These are phyloP conservation scores for Holcopasites calliopsidis DNA, from an alignment of 1,140 invertebrate genomes.

Conservation along the genomic window DNA sequence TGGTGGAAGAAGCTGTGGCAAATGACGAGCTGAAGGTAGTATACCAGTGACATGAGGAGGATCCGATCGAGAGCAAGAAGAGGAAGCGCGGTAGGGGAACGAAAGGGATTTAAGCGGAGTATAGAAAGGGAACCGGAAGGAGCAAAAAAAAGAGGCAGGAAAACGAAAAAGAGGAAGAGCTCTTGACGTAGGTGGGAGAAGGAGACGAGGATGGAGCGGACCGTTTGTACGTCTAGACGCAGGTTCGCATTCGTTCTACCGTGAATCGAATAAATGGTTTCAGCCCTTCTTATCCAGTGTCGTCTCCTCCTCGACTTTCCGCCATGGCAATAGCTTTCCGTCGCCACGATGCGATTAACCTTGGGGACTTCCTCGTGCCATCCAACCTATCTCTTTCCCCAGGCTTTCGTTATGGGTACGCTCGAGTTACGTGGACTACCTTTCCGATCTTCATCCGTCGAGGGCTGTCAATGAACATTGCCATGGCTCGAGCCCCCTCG, in stretches of 20 bases:
- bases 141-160: neutral
- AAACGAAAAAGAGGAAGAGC: neutral
- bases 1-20: constrained; percentile 44
- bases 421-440: constrained; percentile 42
- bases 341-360: constrained; percentile 63
- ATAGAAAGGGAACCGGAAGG: neutral
- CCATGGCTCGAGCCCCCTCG: constrained; percentile 6
- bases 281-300: constrained; percentile 39
- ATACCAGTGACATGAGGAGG: constrained; percentile 6
- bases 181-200: constrained; percentile 6
- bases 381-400: neutral
- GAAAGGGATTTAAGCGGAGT: neutral
- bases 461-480: constrained; percentile 32
- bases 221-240: constrained; percentile 63
- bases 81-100: neutral
- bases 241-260: constrained; percentile 61
- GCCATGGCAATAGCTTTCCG: constrained; percentile 61
- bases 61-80: constrained; percentile 24
- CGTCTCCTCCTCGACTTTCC: constrained; percentile 57
- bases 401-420: constrained; percentile 37
- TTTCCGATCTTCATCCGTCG: constrained; percentile 38
- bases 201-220: constrained; percentile 2
- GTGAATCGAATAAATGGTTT: constrained; percentile 65
- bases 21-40: constrained; percentile 50
- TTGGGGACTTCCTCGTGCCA: constrained; percentile 58